A percentile compares a stretch with the other conserved stretches of the same genome.
phyloP scores from a whole-genome alignment of 2,113 vertebrate species.

The Gorsachius goisagi region DNA sequence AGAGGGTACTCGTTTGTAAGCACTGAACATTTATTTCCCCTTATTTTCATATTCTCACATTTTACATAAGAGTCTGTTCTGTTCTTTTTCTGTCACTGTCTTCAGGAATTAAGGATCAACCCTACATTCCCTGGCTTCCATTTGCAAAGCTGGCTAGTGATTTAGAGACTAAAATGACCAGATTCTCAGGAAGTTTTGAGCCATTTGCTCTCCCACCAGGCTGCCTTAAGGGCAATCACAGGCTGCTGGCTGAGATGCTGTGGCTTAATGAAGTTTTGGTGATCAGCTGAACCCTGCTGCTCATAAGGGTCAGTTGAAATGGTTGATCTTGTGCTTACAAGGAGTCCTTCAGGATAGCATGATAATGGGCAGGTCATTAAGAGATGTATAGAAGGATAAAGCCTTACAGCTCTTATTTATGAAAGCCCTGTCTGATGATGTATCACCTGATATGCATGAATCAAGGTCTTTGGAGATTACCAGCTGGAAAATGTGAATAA shows the following conservation, averaged over 20 bases:
- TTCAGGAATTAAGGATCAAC: neutral
- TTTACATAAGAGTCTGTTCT: neutral
- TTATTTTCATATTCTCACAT: neutral
- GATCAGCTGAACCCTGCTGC: neutral
- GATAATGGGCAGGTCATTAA: neutral
- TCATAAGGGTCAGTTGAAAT: neutral
- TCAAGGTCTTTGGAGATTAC: neutral
- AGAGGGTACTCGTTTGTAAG: neutral
- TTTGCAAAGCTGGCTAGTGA: neutral
- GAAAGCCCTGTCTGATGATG: neutral
- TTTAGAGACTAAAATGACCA: neutral
- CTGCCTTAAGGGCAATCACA: neutral
- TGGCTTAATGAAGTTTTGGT: neutral
- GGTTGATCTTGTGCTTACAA: neutral
- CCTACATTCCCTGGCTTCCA: neutral
- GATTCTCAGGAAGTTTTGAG: neutral
- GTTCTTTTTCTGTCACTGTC: neutral
- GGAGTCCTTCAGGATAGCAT: neutral
- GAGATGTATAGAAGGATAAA: neutral
- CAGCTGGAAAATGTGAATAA: neutral
- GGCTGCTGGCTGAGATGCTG: neutral
- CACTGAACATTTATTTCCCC: neutral
- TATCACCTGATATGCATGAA: neutral
- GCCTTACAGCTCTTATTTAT: neutral
- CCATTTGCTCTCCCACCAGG: neutral